A percentile compares a stretch with the other conserved stretches of the same genome.
These are phyloP conservation scores for Scrobipalpa costella DNA, from an alignment of 2,888 invertebrate genomes.

Conservation along the genomic window DNA sequence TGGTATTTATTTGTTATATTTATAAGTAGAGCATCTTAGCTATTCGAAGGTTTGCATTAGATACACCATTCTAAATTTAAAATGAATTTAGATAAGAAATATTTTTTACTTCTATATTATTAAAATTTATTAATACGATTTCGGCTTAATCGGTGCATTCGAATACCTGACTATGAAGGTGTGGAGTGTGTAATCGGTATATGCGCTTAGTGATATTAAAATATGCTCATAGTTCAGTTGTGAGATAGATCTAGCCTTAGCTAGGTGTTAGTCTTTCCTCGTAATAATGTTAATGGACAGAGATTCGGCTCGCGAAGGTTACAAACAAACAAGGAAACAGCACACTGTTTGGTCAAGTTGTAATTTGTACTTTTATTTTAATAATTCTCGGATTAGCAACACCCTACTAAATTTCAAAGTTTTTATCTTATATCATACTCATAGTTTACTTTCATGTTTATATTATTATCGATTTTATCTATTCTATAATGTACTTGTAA, in stretches of 20 bases:
- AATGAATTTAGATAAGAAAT: slow-evolving; percentile 55
- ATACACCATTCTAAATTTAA: slow-evolving; percentile 66
- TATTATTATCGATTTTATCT: not conserved
- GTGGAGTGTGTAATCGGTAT: slow-evolving; percentile 53
- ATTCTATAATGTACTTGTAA: slow-evolving; percentile 11
- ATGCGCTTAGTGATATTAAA: slow-evolving; percentile 75
- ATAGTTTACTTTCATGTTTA: slow-evolving; percentile 2
- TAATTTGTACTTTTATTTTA: not conserved
- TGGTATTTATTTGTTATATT: slow-evolving; percentile 52
- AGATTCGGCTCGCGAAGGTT: slow-evolving; percentile 47
- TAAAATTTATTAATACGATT: slow-evolving; percentile 52
- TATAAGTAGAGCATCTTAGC: slow-evolving; percentile 59
- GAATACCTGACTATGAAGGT: slow-evolving; percentile 43
- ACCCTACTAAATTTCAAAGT: not conserved
- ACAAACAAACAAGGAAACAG: slow-evolving; percentile 28
- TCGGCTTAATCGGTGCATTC: slow-evolving; percentile 61
- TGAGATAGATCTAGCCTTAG: slow-evolving; percentile 76
- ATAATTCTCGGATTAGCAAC: slow-evolving; percentile 2
- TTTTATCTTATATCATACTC: not conserved
- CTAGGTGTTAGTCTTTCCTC: slow-evolving; percentile 68
- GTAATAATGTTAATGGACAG: slow-evolving; percentile 47
- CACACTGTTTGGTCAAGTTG: slow-evolving; percentile 4
- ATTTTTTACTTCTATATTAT: slow-evolving; percentile 67
- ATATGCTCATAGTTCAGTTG: slow-evolving; percentile 77
- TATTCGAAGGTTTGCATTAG: slow-evolving; percentile 53